Evolutionary conservation across 2,888 invertebrate species (phyloP), one percentile per base, ranked within the genome.

Genomic region (Pseudococcus jackbeardsleyi): DNA sequence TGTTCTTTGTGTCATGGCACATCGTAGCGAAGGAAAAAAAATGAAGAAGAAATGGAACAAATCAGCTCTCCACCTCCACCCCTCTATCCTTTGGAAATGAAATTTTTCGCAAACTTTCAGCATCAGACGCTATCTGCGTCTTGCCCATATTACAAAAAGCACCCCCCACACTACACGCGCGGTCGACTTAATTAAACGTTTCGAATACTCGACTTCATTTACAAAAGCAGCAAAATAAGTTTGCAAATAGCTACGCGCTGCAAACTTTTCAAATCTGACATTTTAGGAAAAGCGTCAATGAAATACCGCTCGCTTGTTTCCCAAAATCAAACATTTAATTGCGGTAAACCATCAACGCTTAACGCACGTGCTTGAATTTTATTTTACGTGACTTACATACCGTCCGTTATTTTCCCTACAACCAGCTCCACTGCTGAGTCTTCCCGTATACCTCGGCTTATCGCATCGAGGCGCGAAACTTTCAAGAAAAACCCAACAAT

Each of bases 311-410:
- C 84, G 48, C 85, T 85, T 85, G 85, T 85, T 85, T 85, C 85
- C 42, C 59, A 85, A 85, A 85, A 85, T 85, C 85, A 85, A 85
- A 85, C 85, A 85, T 85, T 85, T 85, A 85, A 85, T 85, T 59
- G 85, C 85, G 85, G 85, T 85, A 85, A 59, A 85, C 85, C 85
- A 85, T 59, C 59, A 59, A 59, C 85, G 59, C 59, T 85, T 85
- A 85, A 50, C 85, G 85, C 85, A 85, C 85, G 85, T 85, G 85
- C 85, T 85, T 50, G 59, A 85, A 85, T 85, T 85, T 85, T 85
- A 59, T 85, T 85, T 85, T 85, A 85, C 85, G 85, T 85, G 85
- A 85, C 85, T 59, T 54, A 59, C 85, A 85, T 85, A 85, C 54
- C 42, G 79, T 79, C 42, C 42, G 39, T 79, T 42, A 42, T 54